Base-by-base conservation (phyloP, 2,888 invertebrate genomes). In the Oligia latruncula region DNA sequence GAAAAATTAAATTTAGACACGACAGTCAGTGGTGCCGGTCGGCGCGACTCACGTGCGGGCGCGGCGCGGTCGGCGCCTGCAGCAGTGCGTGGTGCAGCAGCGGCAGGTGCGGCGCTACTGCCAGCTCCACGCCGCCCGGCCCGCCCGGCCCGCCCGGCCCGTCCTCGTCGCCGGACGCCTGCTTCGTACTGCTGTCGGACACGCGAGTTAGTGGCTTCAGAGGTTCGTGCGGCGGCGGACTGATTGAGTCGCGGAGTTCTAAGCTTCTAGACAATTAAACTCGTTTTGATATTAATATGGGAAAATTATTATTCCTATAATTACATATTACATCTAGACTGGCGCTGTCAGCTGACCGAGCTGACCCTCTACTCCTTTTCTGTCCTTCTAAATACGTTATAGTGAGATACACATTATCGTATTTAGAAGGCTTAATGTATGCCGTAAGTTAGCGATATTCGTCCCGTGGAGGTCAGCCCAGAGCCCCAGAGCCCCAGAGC, bases 21-120 rank as follows among this genome's bases (percentile, higher is more conserved):
- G 40, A 40, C 3, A 35, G 40, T 4, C 40, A 4, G 3, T 40
- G 40, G 40, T 40, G 4, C 0, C 40, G 40, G 15, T 5, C 17
- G 52, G 43, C 43, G 46, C 8, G 55, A n/a, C 68, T 81, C 20
- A 78, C 77, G 29, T 77, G 66, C 55, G 70, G 1, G 49, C 1
- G 46, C 46, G 49, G n/a, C 17, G 29, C 88, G 71, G 62, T 46
- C 4, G 49, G n/a, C n/a, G 29, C 88, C 71, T 91, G 92, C 91
- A 96, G 92, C 91, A 96, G 91, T 87, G 95, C 95, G 89, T 95
- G 95, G 90, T 96, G 96, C 92, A 96, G 93, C 89, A 96, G 93
- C 90, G 96, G 96, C 92, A 96, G 92, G 91, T 96, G 96, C 88
- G 96, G 96, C 83, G 96, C 96, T 80, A 95, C 90, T 46, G 94